phyloP scores from a whole-genome alignment of 2,888 invertebrate species.

The Callimorpha dominula region DNA sequence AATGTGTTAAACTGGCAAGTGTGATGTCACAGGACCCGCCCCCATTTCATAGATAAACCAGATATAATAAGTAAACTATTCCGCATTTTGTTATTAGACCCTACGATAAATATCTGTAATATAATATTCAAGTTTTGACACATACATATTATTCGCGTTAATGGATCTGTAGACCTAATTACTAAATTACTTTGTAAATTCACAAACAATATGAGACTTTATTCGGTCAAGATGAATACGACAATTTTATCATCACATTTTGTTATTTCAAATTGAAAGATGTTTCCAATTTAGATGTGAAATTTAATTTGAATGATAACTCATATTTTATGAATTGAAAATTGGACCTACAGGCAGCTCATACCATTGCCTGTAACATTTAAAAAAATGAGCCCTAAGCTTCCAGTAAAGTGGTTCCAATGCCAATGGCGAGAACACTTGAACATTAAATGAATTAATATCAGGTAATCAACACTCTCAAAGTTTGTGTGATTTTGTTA shows the following conservation, averaged over 20 bases:
- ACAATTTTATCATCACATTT: neutral
- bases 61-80: neutral
- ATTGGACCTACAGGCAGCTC: too few relatives aligned
- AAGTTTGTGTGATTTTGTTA: too few relatives aligned
- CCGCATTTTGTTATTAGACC: neutral
- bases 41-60: neutral
- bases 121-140: conserved; percentile 43
- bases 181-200: conserved; percentile 23
- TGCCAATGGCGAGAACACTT: too few relatives aligned
- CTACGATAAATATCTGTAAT: conserved; percentile 19
- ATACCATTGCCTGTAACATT: too few relatives aligned
- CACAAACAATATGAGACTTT: neutral
- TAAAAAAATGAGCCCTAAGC: too few relatives aligned
- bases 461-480: too few relatives aligned
- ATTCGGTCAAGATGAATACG: neutral
- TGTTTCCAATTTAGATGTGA: neutral
- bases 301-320: neutral
- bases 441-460: too few relatives aligned
- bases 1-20: neutral
- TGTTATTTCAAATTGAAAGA: neutral
- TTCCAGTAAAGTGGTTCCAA: too few relatives aligned
- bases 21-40: neutral
- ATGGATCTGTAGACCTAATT: conserved; percentile 41
- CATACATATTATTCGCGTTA: conserved; percentile 46
- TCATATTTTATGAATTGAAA: too few relatives aligned